Evolutionary conservation across 30 jellyfish, hydroid and myxozoan species (phyloP).

Genomic region (Chrysaora quinquecirrha): DNA sequence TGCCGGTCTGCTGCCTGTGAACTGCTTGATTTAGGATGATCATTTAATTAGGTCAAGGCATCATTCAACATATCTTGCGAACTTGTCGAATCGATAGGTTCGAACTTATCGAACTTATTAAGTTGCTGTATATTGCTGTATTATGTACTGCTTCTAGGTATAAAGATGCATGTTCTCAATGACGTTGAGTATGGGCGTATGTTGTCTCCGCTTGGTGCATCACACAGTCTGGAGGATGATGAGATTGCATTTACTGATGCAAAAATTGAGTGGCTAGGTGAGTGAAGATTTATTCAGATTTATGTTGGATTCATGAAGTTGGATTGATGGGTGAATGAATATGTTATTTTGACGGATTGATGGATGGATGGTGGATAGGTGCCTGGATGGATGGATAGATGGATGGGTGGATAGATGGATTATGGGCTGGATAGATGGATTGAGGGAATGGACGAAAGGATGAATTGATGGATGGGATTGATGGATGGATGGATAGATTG

Average conservation of each 20-base stretch:
- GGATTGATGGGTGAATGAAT: background rate
- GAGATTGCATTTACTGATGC: slow-evolving; percentile 63
- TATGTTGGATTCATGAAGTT: background rate
- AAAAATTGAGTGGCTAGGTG: slow-evolving; percentile 84
- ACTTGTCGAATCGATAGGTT: background rate
- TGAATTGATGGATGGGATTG: background rate
- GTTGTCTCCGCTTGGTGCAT: slow-evolving; percentile 46
- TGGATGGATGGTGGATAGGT: background rate
- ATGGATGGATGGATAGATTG: background rate
- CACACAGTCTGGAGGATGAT: slow-evolving; percentile 58
- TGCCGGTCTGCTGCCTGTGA: too few species aligned
- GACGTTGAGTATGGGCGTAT: slow-evolving; percentile 74
- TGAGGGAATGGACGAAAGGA: background rate
- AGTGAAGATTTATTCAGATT: background rate
- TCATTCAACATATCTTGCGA: background rate
- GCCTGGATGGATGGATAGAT: background rate
- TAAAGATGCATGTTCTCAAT: slow-evolving; percentile 63
- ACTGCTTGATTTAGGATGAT: too few species aligned
- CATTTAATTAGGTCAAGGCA: too few species aligned
- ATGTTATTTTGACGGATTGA: too few species aligned
- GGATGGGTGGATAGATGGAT: background rate
- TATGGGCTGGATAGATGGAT: background rate
- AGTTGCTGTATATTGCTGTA: background rate
- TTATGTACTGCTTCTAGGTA: slow-evolving; percentile 41
- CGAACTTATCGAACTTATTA: background rate